A percentile compares a stretch with the other conserved stretches of the same genome.
Evolutionary conservation across 2,113 vertebrate species (phyloP).

Genomic region (Pterophyllum scalare): DNA sequence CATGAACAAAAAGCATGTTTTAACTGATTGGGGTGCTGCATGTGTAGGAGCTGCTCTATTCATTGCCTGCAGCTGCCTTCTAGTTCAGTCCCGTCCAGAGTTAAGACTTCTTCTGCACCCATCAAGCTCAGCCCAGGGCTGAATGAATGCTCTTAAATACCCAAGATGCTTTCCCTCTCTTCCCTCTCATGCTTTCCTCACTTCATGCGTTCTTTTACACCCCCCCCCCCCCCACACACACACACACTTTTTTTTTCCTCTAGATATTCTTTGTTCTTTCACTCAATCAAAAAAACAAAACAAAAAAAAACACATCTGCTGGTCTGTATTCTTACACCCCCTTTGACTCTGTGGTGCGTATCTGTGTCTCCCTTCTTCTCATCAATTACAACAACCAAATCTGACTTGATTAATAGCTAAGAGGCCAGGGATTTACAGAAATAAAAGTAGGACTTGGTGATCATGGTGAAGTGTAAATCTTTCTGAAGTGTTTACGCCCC

Average conservation of each 20-base stretch:
- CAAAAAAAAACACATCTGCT: constrained; percentile 36
- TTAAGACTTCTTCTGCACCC: constrained; percentile 53
- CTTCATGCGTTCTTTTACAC: constrained; percentile 27
- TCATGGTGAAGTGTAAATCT: constrained; percentile 34
- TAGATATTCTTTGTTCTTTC: constrained; percentile 5
- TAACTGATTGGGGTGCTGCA: constrained; percentile 28
- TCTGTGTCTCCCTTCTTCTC: neutral
- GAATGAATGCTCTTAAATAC: constrained; percentile 63
- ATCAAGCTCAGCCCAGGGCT: constrained; percentile 54
- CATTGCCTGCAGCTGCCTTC: constrained; percentile 64
- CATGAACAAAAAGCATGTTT: constrained; percentile 26
- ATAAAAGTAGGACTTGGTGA: neutral
- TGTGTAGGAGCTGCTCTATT: constrained; percentile 49
- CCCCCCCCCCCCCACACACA: too few species aligned
- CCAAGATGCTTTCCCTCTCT: constrained; percentile 30
- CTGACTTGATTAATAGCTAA: constrained; percentile 12
- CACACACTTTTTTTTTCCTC: neutral
- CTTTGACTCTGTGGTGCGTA: neutral
- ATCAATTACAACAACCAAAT: constrained; percentile 1
- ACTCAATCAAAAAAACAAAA: constrained; percentile 25
- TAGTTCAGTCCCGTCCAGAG: constrained; percentile 60
- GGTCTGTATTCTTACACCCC: constrained; percentile 17
- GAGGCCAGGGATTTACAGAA: neutral
- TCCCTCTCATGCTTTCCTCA: constrained; percentile 5
- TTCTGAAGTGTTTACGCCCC: constrained; percentile 7